Evolutionary conservation across 2,888 invertebrate genomes (phyloP).

Genomic region (Andrena dorsata): DNA sequence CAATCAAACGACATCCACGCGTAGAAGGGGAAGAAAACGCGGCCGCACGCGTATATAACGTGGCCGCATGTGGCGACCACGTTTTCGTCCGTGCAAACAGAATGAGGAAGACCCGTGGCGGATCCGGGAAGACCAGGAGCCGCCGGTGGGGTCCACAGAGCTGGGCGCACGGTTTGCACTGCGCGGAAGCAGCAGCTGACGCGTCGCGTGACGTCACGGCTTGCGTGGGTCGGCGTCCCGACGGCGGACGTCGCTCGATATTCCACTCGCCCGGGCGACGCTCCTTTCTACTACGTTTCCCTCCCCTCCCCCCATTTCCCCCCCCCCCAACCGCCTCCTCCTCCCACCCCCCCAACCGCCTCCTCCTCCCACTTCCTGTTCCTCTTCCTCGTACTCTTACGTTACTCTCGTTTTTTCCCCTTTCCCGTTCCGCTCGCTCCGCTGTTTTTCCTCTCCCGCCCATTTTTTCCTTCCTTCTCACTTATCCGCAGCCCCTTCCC

Average conservation of each 20-base stretch:
- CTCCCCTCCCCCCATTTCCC: slow-evolving; percentile 30
- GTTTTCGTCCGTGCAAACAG: slow-evolving; percentile 56
- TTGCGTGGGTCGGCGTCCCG: slow-evolving; percentile 81
- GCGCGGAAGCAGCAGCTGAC: slow-evolving; percentile 81
- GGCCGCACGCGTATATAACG: background rate
- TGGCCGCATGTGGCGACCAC: slow-evolving; percentile 44
- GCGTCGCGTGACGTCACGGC: slow-evolving; percentile 80
- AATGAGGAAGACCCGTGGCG: slow-evolving; percentile 57
- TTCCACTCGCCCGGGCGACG: slow-evolving; percentile 82
- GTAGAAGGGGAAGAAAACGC: slow-evolving; percentile 2
- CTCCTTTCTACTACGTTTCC: slow-evolving; percentile 68
- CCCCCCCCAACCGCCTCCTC: slow-evolving; percentile 18
- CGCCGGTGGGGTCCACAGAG: slow-evolving; percentile 69
- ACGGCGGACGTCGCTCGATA: slow-evolving; percentile 81
- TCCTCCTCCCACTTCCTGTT: slow-evolving; percentile 18
- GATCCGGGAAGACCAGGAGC: slow-evolving; percentile 61
- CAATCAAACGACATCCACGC: no score
- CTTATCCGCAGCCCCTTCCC: background rate
- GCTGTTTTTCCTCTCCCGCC: slow-evolving; percentile 14
- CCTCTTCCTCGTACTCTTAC: slow-evolving; percentile 48
- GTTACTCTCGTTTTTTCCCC: slow-evolving; percentile 47
- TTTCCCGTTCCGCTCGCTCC: slow-evolving; percentile 43
- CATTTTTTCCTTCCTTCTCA: background rate
- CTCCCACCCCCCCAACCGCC: slow-evolving; percentile 15
- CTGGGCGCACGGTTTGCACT: slow-evolving; percentile 69